phyloP scores from a whole-genome alignment of 2,888 invertebrate genomes.

The Apodemia duryi region DNA sequence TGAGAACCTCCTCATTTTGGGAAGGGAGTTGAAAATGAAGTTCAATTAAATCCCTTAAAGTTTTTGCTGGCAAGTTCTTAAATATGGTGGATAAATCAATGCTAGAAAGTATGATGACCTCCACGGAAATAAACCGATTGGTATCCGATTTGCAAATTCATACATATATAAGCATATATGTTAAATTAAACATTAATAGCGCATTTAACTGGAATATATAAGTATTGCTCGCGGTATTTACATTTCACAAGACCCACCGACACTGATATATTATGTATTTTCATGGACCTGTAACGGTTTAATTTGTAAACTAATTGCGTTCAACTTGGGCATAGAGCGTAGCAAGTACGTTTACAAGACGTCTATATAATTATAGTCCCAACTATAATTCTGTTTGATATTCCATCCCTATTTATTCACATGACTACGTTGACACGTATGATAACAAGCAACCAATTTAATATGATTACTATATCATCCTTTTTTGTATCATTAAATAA shows the following conservation, averaged over 20 bases:
- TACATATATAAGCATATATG: neutral
- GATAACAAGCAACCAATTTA: neutral
- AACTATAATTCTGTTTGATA: neutral
- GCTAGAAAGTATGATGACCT: neutral
- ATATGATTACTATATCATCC: too few species aligned
- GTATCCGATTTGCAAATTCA: neutral
- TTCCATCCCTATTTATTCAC: constrained; percentile 4
- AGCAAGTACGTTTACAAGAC: constrained; percentile 7
- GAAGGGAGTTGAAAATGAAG: too few species aligned
- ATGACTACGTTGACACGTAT: neutral
- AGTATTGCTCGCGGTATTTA: neutral
- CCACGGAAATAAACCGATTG: neutral
- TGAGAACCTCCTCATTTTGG: too few species aligned
- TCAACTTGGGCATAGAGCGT: neutral
- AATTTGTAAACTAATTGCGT: constrained; percentile 7
- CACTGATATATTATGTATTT: constrained; percentile 5
- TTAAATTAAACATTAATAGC: neutral
- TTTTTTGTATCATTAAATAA: too few species aligned
- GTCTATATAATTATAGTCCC: constrained; percentile 1
- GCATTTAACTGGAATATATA: neutral
- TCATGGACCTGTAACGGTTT: constrained; percentile 1
- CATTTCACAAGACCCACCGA: constrained; percentile 1
- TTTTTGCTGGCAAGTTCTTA: too few species aligned
- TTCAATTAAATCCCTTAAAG: too few species aligned
- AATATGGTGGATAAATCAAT: neutral